Conservation (phyloP, 2,797 vertebrate species). For the Crax fasciolata region DNA sequence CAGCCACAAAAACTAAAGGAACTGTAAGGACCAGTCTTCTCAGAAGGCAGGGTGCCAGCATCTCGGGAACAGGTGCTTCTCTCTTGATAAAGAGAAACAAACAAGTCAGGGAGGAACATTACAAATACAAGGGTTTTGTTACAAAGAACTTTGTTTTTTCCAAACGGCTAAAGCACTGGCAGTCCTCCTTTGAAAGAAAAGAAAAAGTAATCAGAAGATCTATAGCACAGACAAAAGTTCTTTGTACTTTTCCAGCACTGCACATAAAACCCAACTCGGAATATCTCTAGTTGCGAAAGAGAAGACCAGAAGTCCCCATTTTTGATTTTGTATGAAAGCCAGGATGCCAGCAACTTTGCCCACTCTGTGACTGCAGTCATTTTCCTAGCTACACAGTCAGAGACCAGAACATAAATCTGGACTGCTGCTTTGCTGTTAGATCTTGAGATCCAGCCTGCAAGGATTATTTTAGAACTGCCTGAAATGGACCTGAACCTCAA, state of each 20-base stretch:
- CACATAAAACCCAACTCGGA: background rate
- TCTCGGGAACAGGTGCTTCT: slow-evolving; percentile 35
- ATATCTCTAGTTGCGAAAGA: background rate
- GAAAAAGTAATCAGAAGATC: background rate
- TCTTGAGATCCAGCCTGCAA: background rate
- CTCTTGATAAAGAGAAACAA: slow-evolving; percentile 7
- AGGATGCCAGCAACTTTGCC: background rate
- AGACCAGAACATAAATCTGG: background rate
- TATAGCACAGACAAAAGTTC: background rate
- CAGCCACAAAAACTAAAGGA: slow-evolving; percentile 79
- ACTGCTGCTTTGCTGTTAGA: background rate
- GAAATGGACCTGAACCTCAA: background rate
- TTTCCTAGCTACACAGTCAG: background rate
- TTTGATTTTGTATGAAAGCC: background rate
- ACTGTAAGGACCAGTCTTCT: slow-evolving; percentile 49
- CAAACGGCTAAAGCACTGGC: background rate
- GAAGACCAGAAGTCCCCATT: background rate
- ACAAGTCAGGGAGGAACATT: background rate
- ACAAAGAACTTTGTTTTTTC: background rate
- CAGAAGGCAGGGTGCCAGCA: slow-evolving; percentile 51
- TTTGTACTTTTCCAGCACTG: background rate
- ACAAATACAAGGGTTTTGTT: background rate
- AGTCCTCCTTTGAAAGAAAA: background rate
- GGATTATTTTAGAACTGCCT: background rate
- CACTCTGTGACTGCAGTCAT: background rate